These are phyloP conservation scores for Sciaenops ocellatus DNA, from an alignment of 2,797 vertebrate species.

Conservation along the genomic window DNA sequence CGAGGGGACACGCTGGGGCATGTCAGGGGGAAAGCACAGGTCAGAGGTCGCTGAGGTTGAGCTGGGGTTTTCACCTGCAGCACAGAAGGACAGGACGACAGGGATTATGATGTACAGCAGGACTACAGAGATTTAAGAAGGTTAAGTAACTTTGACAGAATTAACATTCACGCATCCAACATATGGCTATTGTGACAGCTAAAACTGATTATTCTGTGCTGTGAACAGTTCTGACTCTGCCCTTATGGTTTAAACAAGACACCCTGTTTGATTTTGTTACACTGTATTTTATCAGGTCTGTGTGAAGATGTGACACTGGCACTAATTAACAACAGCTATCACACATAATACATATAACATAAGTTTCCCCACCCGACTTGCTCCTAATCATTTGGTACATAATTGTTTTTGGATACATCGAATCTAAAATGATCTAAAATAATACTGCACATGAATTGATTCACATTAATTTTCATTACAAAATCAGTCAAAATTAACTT, in stretches of 20 bases:
- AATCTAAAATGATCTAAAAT: not conserved
- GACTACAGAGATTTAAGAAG: conserved; percentile 45
- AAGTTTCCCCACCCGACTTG: not conserved
- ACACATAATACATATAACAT: not conserved
- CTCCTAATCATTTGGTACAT: not conserved
- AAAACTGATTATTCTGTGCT: not conserved
- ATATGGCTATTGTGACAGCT: conserved; percentile 60
- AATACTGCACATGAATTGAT: not conserved
- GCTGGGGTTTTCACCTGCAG: conserved; percentile 81
- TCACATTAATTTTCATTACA: not conserved
- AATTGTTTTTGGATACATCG: not conserved
- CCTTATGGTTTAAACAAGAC: not conserved
- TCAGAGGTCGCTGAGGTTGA: conserved; percentile 74
- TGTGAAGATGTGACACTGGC: not conserved
- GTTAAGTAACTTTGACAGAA: conserved; percentile 64
- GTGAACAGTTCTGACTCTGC: not conserved
- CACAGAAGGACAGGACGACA: conserved; percentile 47
- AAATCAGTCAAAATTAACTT: not conserved
- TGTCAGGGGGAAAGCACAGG: conserved; percentile 83
- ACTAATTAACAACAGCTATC: not conserved
- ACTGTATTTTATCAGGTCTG: not conserved
- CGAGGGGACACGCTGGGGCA: conserved; percentile 63
- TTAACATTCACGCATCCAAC: conserved; percentile 52
- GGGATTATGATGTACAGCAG: conserved; percentile 53
- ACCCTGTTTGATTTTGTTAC: not conserved